phyloP scores from a whole-genome alignment of 1,140 invertebrate species.

The Phthorimaea operculella region DNA sequence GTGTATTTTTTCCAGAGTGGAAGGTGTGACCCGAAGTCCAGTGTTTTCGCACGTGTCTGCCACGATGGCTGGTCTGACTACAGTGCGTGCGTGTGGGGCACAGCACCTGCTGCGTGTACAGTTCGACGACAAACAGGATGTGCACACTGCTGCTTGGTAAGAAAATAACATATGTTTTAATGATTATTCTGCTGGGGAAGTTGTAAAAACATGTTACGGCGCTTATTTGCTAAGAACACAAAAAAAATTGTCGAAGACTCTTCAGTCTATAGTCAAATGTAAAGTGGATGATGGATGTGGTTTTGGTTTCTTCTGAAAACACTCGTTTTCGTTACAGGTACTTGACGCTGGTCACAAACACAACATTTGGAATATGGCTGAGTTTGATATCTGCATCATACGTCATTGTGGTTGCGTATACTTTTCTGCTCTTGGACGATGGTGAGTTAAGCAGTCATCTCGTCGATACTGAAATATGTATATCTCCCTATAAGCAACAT shows the following conservation, averaged over 20 bases:
- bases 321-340: constrained; percentile 62
- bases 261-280: background rate
- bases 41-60: constrained; percentile 82
- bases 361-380: constrained; percentile 84
- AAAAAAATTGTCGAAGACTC: too few relatives aligned
- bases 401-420: constrained; percentile 76
- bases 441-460: constrained; percentile 39
- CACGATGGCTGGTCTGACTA: constrained; percentile 81
- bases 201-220: too few relatives aligned
- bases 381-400: constrained; percentile 79
- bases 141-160: constrained; percentile 69
- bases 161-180: background rate
- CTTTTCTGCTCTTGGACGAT: constrained; percentile 74
- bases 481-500: too few relatives aligned
- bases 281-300: too few relatives aligned
- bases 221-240: too few relatives aligned
- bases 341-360: constrained; percentile 77
- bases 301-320: too few relatives aligned
- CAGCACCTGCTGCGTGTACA: constrained; percentile 77
- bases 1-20: constrained; percentile 44
- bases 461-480: too few relatives aligned
- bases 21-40: constrained; percentile 72
- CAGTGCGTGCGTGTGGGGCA: constrained; percentile 79
- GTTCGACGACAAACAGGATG: constrained; percentile 77
- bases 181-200: too few relatives aligned